phyloP scores from a whole-genome alignment of 2,888 invertebrate species.

The Agonopterix subpropinquella region DNA sequence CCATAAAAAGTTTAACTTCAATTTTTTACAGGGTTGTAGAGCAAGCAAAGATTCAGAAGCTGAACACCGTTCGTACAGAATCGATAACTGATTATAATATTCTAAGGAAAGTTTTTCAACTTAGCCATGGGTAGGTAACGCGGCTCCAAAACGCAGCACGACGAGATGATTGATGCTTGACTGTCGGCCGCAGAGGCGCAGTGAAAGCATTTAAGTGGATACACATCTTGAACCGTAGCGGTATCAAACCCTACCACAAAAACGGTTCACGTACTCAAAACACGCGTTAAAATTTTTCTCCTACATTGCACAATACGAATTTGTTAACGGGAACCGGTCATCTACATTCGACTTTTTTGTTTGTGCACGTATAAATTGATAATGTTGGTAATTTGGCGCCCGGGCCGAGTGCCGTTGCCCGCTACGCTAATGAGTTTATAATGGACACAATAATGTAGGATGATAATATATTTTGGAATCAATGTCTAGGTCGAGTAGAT shows the following conservation, averaged over 20 bases:
- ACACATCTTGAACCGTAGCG: conserved; percentile 50
- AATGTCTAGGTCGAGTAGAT: conserved; percentile 64
- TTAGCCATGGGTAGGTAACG: not conserved
- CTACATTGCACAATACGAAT: conserved; percentile 74
- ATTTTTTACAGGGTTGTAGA: too few relatives aligned
- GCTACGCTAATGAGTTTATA: conserved; percentile 74
- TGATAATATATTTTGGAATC: conserved; percentile 70
- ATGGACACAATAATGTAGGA: conserved; percentile 67
- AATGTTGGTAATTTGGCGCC: conserved; percentile 74
- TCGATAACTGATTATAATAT: too few relatives aligned
- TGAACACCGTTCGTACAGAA: too few relatives aligned
- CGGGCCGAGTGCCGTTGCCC: conserved; percentile 68
- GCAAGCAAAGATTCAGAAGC: too few relatives aligned
- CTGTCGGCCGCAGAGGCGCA: conserved; percentile 23
- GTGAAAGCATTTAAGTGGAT: conserved; percentile 62
- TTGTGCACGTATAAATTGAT: conserved; percentile 73
- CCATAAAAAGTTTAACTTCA: too few relatives aligned
- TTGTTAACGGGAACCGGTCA: conserved; percentile 72
- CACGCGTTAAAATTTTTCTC: conserved; percentile 71
- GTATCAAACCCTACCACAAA: conserved; percentile 61
- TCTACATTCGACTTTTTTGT: conserved; percentile 71
- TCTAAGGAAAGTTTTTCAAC: not conserved
- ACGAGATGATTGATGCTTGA: conserved; percentile 50
- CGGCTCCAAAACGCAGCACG: conserved; percentile 15
- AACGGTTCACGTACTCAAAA: conserved; percentile 25